Percentiles rank a stretch among this genome's conserved stretches.
These are phyloP conservation scores for Congeria kusceri DNA, from an alignment of 2,888 invertebrate species.

Conservation along the genomic window DNA sequence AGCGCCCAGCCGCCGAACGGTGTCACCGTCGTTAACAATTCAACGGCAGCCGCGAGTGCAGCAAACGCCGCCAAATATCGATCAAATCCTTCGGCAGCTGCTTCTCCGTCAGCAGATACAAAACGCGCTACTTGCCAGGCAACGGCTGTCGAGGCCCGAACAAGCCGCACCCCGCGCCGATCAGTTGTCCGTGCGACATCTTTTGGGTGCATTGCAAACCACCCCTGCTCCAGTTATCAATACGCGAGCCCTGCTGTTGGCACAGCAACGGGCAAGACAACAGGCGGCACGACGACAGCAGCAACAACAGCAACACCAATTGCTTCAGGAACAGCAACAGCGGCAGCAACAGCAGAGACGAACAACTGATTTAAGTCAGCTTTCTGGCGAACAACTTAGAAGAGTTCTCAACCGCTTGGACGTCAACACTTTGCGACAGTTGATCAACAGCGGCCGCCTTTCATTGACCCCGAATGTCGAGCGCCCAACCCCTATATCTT, in stretches of 20 bases:
- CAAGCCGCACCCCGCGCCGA: too few relatives aligned
- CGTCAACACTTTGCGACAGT: background rate
- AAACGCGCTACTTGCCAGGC: too few relatives aligned
- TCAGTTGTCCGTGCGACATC: too few relatives aligned
- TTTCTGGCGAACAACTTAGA: background rate
- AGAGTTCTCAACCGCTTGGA: background rate
- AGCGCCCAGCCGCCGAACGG: too few relatives aligned
- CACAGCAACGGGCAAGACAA: slow-evolving; percentile 1
- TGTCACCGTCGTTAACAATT: too few relatives aligned
- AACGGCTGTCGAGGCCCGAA: too few relatives aligned
- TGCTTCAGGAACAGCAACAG: background rate
- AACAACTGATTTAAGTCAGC: background rate
- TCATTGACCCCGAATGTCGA: background rate
- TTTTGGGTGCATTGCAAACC: too few relatives aligned
- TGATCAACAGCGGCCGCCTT: background rate
- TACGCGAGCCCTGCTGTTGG: background rate
- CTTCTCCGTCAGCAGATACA: too few relatives aligned
- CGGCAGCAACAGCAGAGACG: background rate
- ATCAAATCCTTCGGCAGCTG: too few relatives aligned
- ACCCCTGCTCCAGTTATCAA: too few relatives aligned
- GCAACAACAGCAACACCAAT: slow-evolving; percentile 1
- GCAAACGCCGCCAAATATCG: too few relatives aligned
- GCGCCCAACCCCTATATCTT: background rate
- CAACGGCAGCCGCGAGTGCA: too few relatives aligned
- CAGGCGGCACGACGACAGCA: background rate